These are phyloP conservation scores for Syrrhaptes paradoxus DNA, from an alignment of 2,113 vertebrate genomes.

Conservation along the genomic window DNA sequence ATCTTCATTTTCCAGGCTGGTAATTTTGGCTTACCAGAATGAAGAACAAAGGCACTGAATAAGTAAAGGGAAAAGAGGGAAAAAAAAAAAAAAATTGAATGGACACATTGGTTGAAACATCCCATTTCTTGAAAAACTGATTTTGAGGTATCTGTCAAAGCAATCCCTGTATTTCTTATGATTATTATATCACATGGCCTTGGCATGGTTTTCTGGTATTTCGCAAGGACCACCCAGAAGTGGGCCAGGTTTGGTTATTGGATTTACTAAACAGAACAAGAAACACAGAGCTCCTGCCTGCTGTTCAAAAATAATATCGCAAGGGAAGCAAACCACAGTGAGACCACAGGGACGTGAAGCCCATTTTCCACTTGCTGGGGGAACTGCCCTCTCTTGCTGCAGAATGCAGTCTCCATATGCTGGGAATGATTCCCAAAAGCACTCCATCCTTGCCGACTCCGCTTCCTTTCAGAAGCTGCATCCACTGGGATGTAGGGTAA, in stretches of 20 bases:
- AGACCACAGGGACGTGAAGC: conserved; percentile 69
- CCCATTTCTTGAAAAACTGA: conserved; percentile 54
- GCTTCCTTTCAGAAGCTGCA: conserved; percentile 54
- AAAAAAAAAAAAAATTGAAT: neutral
- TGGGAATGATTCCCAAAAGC: conserved; percentile 61
- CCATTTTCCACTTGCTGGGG: conserved; percentile 67
- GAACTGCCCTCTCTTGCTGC: conserved; percentile 37
- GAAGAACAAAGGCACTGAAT: neutral
- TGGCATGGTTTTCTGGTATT: conserved; percentile 19
- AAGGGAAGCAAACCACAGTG: conserved; percentile 70
- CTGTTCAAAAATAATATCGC: conserved; percentile 72
- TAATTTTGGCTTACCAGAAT: neutral
- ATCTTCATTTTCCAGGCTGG: conserved; percentile 12
- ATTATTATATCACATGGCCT: conserved; percentile 44
- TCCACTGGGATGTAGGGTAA: conserved; percentile 38
- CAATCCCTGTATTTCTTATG: conserved; percentile 24
- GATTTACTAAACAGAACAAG: conserved; percentile 65
- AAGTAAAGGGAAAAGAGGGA: neutral
- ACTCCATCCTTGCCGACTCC: conserved; percentile 28
- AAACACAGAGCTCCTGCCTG: conserved; percentile 28
- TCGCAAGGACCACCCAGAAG: conserved; percentile 61
- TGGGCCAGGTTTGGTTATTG: conserved; percentile 55
- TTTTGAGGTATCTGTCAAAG: conserved; percentile 59
- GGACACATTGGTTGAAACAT: conserved; percentile 16
- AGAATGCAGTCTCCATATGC: conserved; percentile 58